phyloP scores from a whole-genome alignment of 2,113 vertebrate genomes.

The Montifringilla adamsi region DNA sequence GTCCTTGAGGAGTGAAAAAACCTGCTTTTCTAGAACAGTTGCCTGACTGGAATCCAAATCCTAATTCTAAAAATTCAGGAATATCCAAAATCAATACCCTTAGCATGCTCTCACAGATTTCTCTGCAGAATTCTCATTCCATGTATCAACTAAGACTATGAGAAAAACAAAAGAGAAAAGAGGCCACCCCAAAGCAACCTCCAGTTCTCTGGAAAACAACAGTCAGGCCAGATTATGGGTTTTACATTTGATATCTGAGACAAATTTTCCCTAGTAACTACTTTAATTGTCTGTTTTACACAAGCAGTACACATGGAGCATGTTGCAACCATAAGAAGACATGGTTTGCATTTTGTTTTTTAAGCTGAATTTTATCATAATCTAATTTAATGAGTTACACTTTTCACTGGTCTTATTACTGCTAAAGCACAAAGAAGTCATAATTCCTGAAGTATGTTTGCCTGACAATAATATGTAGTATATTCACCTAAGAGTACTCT shows the following conservation, averaged over 20 bases:
- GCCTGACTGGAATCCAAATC: conserved; percentile 28
- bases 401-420: neutral
- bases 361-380: neutral
- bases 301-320: rapidly evolving
- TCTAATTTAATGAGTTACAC: neutral
- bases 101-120: neutral
- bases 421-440: neutral
- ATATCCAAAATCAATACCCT: conserved; percentile 21
- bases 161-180: neutral
- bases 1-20: conserved; percentile 35
- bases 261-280: neutral
- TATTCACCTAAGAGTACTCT: neutral
- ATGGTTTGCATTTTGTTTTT: neutral
- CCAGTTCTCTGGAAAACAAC: neutral
- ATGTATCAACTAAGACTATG: neutral
- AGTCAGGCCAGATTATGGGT: neutral
- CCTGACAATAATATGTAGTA: neutral
- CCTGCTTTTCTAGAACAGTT: neutral
- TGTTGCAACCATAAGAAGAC: neutral
- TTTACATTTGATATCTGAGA: neutral
- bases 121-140: neutral
- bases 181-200: neutral
- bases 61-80: neutral
- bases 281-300: neutral
- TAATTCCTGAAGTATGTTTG: neutral